Base-by-base conservation (phyloP, 2,888 invertebrate species). In the Acrobasis repandana region DNA sequence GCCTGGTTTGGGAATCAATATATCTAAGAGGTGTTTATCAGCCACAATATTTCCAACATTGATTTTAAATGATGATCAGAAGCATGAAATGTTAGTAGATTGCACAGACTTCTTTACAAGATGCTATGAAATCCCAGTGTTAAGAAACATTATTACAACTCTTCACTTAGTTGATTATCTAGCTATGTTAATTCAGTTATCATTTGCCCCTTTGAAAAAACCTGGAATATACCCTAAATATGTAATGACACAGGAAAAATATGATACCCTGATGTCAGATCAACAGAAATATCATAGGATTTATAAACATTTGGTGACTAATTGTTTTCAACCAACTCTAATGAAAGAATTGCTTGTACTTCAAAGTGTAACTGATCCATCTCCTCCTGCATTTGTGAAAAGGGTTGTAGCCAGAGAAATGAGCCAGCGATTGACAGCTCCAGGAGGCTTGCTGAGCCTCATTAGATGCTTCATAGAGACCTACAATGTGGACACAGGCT, bases 301-400 rank as follows among this genome's bases (percentile, higher is more conserved):
- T 60, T 90, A 96, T 72, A 75, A 91, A 49, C 74, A 90, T 66
- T 81, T 96, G 56, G 83, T 94, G 14, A 77, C 76, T 18, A 93
- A 92, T 61, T 93, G 94, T 61, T 94, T 94, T 69, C 94, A 94
- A 72, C 93, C 94, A 28, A 80, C 93, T 56, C 85, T 95, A 38
- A 94, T 96, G 75, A 94, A 94, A 74, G 95, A 96, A 79, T 86
- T 96, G n/a, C 91, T 96, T 84, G 86, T 95, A 50, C 86, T 96
- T 43, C 94, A 94, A 72, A 93, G 93, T 77, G 80, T 85, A 14
- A 81, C 77, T 61, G 85, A 91, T 43, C 89, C 93, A n/a, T 58
- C 73, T 14, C 85, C 93, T 28, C 95, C 95, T 3, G 76, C 74
- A 11, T 96, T 96, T 95, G 92, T 95, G 49, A 93, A 93, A 73